Percentiles rank a stretch among this genome's conserved stretches.
These are phyloP conservation scores for Crotalus viridis DNA, from an alignment of 2,113 vertebrate species.

Conservation along the genomic window DNA sequence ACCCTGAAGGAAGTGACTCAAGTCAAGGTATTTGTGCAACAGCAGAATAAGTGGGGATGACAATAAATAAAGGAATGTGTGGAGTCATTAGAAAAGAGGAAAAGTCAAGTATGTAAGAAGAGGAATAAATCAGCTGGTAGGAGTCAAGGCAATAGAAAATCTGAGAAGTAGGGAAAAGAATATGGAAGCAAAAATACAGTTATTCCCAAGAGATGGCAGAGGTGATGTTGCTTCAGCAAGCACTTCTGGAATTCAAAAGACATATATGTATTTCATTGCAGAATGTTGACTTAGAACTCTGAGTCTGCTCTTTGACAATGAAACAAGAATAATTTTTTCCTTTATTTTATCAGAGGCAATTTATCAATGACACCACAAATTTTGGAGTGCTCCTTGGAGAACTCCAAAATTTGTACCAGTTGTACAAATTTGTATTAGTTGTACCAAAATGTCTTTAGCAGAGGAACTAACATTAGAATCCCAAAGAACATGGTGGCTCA, in stretches of 20 bases:
- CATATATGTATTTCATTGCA: background rate
- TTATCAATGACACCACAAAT: background rate
- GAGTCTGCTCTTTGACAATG: background rate
- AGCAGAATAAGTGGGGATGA: background rate
- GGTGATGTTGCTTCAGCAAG: background rate
- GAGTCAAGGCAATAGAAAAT: background rate
- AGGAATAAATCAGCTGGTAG: background rate
- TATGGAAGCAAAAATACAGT: background rate
- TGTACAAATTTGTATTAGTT: slow-evolving; percentile 3
- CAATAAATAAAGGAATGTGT: background rate
- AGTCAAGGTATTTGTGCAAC: background rate
- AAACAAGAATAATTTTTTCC: background rate
- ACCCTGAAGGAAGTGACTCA: background rate
- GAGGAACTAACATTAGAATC: slow-evolving; percentile 37
- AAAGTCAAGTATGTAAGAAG: background rate
- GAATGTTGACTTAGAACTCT: background rate
- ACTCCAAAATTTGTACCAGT: too few relatives aligned
- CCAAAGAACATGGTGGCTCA: background rate
- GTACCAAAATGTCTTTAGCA: slow-evolving; percentile 16
- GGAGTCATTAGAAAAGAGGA: background rate
- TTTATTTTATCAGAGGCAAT: slow-evolving; percentile 29
- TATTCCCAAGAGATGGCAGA: background rate
- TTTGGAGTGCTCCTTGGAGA: slow-evolving; percentile 28
- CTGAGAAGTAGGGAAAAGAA: background rate
- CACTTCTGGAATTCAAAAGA: background rate